Conservation (phyloP, 2,888 invertebrate species). For the Cephus nigrinus region DNA sequence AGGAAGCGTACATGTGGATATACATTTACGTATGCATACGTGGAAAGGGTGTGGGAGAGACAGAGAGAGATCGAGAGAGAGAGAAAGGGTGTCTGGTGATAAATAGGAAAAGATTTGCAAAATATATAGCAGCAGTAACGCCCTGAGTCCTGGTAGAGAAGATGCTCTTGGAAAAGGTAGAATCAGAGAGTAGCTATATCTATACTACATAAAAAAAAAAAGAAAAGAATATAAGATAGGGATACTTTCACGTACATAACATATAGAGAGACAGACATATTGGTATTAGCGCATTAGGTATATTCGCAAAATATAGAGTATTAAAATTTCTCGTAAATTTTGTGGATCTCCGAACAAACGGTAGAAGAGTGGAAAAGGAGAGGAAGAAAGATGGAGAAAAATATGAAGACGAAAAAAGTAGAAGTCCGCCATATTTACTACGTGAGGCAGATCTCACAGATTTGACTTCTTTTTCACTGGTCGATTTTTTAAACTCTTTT, state of each 20-base stretch:
- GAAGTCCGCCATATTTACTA: background rate
- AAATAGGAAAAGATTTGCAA: constrained; percentile 61
- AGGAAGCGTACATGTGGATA: background rate
- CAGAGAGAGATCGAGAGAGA: background rate
- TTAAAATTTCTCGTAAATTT: background rate
- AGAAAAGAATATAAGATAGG: background rate
- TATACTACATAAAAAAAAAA: background rate
- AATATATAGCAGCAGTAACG: constrained; percentile 52
- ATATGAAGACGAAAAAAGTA: background rate
- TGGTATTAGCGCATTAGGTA: constrained; percentile 11
- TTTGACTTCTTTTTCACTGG: background rate
- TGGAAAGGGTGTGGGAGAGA: constrained; percentile 16
- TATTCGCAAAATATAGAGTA: background rate
- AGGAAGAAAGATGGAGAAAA: background rate
- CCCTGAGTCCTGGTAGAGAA: constrained; percentile 11
- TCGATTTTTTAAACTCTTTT: background rate
- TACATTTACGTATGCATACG: background rate
- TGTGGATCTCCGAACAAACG: background rate
- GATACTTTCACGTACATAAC: background rate
- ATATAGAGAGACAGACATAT: background rate
- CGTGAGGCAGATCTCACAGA: background rate
- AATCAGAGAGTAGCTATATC: background rate
- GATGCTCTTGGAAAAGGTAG: constrained; percentile 1
- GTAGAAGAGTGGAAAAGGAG: background rate
- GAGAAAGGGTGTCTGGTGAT: constrained; percentile 43